phyloP scores from a whole-genome alignment of 2,797 vertebrate genomes.

The Smutsia gigantea region DNA sequence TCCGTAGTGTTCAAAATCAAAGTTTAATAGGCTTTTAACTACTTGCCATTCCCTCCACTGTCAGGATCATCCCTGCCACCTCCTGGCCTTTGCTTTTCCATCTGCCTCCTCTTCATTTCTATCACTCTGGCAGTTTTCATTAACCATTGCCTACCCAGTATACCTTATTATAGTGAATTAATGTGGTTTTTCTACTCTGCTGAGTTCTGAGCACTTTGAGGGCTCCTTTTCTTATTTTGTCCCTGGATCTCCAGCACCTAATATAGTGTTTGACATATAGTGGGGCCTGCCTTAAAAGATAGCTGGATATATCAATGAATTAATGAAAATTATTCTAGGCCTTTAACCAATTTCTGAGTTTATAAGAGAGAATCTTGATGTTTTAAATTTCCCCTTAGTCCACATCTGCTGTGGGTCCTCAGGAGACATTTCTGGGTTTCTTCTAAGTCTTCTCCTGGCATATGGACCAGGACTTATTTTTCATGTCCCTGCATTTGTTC shows the following conservation, averaged over 20 bases:
- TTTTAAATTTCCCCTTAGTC: background rate
- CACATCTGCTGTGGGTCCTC: background rate
- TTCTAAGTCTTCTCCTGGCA: background rate
- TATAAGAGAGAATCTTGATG: background rate
- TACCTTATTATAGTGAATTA: background rate
- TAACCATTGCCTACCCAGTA: background rate
- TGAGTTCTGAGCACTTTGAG: background rate
- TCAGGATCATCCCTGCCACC: background rate
- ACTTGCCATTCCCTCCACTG: background rate
- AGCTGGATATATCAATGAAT: background rate
- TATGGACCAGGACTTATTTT: background rate
- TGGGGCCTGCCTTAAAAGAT: background rate
- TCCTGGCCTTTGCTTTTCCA: background rate
- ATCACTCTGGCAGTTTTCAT: background rate
- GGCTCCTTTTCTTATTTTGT: background rate
- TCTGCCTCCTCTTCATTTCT: background rate
- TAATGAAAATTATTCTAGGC: background rate
- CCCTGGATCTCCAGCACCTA: background rate
- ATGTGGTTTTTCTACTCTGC: background rate
- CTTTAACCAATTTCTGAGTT: slow-evolving; percentile 12
- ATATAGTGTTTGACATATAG: background rate
- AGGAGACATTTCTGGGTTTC: background rate
- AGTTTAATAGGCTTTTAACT: background rate
- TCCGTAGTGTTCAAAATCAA: background rate
- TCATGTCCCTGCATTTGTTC: background rate